A percentile compares a stretch with the other conserved stretches of the same genome.
Conservation (phyloP, 2,888 invertebrate species). For the Heliothis peltigera region DNA sequence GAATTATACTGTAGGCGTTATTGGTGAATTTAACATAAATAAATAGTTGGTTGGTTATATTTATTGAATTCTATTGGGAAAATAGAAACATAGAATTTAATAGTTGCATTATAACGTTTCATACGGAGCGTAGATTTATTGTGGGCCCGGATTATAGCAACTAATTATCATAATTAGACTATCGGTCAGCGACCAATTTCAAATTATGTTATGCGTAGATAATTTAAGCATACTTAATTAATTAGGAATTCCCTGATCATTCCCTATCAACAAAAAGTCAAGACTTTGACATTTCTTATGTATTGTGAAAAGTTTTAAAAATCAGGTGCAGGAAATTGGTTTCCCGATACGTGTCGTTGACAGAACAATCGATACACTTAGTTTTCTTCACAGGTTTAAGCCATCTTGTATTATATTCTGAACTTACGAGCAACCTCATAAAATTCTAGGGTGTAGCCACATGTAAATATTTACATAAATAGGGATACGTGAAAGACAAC, state of each 20-base stretch:
- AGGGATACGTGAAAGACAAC: background rate
- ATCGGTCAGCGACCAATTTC: background rate
- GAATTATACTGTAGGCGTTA: conserved; percentile 10
- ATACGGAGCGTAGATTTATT: background rate
- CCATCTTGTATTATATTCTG: conserved; percentile 23
- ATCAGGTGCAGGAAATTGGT: conserved; percentile 58
- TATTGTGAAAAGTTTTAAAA: conserved; percentile 48
- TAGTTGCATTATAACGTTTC: background rate
- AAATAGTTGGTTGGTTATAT: background rate
- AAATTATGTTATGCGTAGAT: background rate
- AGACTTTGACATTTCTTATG: conserved; percentile 36
- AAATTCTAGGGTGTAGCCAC: conserved; percentile 16
- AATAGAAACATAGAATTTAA: conserved; percentile 4
- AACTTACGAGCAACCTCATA: conserved; percentile 35
- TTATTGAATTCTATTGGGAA: background rate
- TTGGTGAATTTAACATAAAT: conserved; percentile 5
- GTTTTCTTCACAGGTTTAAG: conserved; percentile 44
- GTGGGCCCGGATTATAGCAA: background rate
- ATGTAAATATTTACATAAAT: conserved; percentile 26
- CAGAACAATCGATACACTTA: conserved; percentile 50
- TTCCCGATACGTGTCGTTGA: conserved; percentile 44
- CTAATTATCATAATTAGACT: background rate
- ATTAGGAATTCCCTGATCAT: background rate
- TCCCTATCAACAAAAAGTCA: conserved; percentile 17
- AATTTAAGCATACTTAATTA: background rate